Base-by-base conservation (phyloP, 92 coral and sea anemone species). In the Hydrozoanthus gracilis region DNA sequence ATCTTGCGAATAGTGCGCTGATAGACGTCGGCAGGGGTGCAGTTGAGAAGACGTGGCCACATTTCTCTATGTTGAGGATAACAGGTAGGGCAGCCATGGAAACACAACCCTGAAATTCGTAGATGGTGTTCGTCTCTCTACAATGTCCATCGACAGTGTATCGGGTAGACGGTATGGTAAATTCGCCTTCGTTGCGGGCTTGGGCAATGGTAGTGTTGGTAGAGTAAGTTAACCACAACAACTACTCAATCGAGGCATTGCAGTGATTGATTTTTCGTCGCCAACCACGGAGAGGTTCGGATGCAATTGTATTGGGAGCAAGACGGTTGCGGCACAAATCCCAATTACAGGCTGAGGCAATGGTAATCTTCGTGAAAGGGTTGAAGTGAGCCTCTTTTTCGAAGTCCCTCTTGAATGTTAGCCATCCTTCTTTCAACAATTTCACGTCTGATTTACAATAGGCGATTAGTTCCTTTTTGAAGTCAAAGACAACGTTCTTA, bases 221-320 rank as follows among this genome's bases (percentile, higher is more conserved):
- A 9, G 16, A 27, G 9, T 69, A 45, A n/a, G 9, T 45, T 18
- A n/a, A 7, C 44, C 44, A 16, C 4, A 6, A 4, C 47, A 69
- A 39, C 73, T 45, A 18, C 47, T 69, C 73, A 8, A 69, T 69
- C 44, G 73, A n/a, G 9, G 6, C 73, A 5, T 18, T 6, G 44
- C 44, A 69, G 20, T 69, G 73, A 27, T 39, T 69, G 73, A 13
- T 18, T 7, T n/a, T 69, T 5, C 44, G 7, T 18, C 73, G 73
- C 73, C 73, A 69, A 4, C 73, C 73, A 8, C 12, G 16, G 45
- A 69, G 44, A 6, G 73, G 73, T 69, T 69, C 73, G 3, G 73
- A 69, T 4, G 73, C 73, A 27, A 69, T 39, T 5, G 73, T 69
- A 45, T 69, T 69, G 73, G 45, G 73, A n/a, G 16, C 46, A 8